Base-by-base conservation (phyloP, 2,113 vertebrate genomes). In the Irena cyanogastra region DNA sequence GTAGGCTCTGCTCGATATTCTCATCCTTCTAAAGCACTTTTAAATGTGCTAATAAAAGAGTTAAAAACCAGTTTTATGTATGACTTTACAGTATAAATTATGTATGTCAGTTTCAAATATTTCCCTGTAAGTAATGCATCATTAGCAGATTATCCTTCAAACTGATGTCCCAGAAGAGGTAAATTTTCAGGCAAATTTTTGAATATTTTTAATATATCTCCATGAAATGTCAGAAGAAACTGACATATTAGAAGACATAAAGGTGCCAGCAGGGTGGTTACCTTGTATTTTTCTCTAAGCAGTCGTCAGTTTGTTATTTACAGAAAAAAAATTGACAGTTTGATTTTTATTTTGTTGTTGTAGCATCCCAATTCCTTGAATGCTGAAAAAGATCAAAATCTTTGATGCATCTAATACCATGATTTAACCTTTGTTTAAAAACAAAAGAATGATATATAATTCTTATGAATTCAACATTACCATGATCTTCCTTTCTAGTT, bases 121-220 rank as follows among this genome's bases (percentile, higher is more conserved):
- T 87, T 94, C 35, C 49, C n/a, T 91, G 49, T 87, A 87, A 91
- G 45, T 89, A 82, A 81, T 69, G 60, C 64, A 83, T 95, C 52
- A 69, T 92, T 95, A 96, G 16, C n/a, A 71, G 45, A 63, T 15
- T 82, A 72, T 79, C 23, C 26, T 94, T 96, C 92, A 93, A 69
- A 91, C 8, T 88, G 54, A 72, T 72, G 42, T 91, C 63, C 13
- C 71, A 86, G 89, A 90, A 63, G 54, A 93, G 19, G 37, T 50
- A 94, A 80, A 90, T 71, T 96, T 93, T 89, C 21, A 63, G 60
- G 63, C n/a, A 84, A 82, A 41, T 77, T 90, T 88, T 87, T 87
- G 54, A 94, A 68, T 92, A 64, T 91, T 74, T 89, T 93, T 39
- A 89, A 18, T 85, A 59, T 71, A 90, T 92, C 89, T 49, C 39